phyloP scores from a whole-genome alignment of 2,888 invertebrate species.

The Amphipoea oculea region DNA sequence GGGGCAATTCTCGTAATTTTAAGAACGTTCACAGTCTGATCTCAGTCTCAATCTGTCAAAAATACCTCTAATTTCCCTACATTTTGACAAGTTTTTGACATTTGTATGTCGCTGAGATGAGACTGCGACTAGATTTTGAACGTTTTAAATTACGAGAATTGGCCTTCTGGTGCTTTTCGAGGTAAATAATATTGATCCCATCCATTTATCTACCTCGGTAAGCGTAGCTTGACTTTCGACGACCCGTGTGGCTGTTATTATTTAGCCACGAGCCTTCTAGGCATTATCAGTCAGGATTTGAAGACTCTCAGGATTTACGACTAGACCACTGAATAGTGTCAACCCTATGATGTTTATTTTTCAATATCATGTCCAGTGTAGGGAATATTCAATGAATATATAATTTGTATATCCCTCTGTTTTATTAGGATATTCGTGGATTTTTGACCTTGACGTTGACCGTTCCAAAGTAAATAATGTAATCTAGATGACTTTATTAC shows the following conservation, averaged over 20 bases:
- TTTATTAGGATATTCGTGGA: slow-evolving; percentile 42
- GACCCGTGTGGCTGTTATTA: not conserved
- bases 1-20: too few species aligned
- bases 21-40: too few species aligned
- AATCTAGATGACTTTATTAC: slow-evolving; percentile 19
- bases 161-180: too few species aligned
- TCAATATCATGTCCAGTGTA: slow-evolving; percentile 60
- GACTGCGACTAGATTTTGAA: too few species aligned
- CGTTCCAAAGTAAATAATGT: slow-evolving; percentile 19
- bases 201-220: not conserved
- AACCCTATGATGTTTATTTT: slow-evolving; percentile 60
- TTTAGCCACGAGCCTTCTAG: not conserved
- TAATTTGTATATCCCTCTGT: slow-evolving; percentile 51
- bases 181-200: not conserved
- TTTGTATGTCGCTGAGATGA: too few species aligned
- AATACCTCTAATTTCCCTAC: too few species aligned
- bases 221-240: not conserved
- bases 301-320: not conserved
- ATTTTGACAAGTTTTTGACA: too few species aligned
- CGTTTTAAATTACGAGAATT: too few species aligned
- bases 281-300: not conserved
- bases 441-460: slow-evolving; percentile 58
- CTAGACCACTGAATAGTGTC: not conserved
- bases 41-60: too few species aligned
- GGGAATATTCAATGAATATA: slow-evolving; percentile 70